Evolutionary conservation across 2,888 invertebrate species (phyloP), one percentile per base, ranked within the genome.

Genomic region (Zygaena filipendulae): DNA sequence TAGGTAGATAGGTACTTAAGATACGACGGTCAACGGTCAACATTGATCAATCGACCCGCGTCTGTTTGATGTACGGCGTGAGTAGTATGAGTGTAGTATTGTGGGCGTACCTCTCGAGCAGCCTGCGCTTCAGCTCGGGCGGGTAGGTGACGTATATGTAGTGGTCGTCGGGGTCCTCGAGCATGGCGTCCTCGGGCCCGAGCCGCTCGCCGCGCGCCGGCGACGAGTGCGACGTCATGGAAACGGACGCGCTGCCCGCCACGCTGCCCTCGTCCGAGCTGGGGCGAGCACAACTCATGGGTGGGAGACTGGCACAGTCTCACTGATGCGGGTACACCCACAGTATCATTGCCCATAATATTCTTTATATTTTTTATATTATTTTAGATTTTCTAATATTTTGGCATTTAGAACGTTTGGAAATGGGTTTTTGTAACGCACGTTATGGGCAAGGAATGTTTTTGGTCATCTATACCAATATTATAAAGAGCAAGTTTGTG

Each of bases 121-220:
- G 84, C 40, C 92, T 82, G 50, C 91, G 84, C 68, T 92, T 92
- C 38, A 92, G 81, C 67, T 92, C 92, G 20, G 91, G 91, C 44
- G 92, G 92, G 82, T 92, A 92, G 29, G 91, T 90, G 45, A 92
- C 92, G 69, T 92, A 92, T 54, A 92, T 92, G 66, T 92, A 92
- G 60, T 89, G 88, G 66, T 88, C 88, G 60, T 87, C 87, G 52
- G 83, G 83, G 43, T 75, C 77, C 36, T 79, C 79, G 12, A 70
- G 42, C 35, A 68, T 36, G 4, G 60, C 64, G 32, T 77, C 75
- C 12, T 72, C 74, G 11, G 51, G 54, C 21, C 54, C 77, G 22
- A 79, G 63, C 6, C 82, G 67, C 32, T 82, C 70, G 24, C 75
- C 72, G 43, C 85, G 84, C 24, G 84, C 80, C 2, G 86, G 86